Evolutionary conservation across 2,888 invertebrate species (phyloP).

Genomic region (Brenthis daphne): DNA sequence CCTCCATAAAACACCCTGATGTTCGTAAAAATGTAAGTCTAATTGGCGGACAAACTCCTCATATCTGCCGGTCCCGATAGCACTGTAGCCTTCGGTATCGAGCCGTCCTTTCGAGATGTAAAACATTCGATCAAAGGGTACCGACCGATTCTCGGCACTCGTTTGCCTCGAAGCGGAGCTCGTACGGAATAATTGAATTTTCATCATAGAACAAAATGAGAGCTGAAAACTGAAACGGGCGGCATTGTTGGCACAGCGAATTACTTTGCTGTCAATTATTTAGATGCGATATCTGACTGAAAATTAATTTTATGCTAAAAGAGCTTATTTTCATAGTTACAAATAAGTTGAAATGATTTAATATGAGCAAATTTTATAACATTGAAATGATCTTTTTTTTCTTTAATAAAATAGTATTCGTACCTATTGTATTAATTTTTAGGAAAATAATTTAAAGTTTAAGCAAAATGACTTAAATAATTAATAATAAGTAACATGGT

Average conservation of each 20-base stretch:
- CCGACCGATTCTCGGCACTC: constrained; percentile 61
- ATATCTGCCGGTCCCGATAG: constrained; percentile 69
- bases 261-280: constrained; percentile 79
- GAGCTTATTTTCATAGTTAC: constrained; percentile 47
- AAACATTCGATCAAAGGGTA: constrained; percentile 75
- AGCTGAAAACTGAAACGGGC: constrained; percentile 78
- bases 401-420: too few relatives aligned
- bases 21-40: constrained; percentile 81
- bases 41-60: constrained; percentile 77
- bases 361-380: constrained; percentile 34
- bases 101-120: constrained; percentile 54
- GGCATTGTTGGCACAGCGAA: constrained; percentile 77
- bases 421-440: too few relatives aligned
- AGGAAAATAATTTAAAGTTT: too few relatives aligned
- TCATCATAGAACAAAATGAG: constrained; percentile 80
- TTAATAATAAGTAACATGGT: too few relatives aligned
- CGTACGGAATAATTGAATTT: constrained; percentile 81
- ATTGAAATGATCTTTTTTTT: too few relatives aligned
- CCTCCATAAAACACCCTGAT: constrained; percentile 80
- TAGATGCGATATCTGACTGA: constrained; percentile 66
- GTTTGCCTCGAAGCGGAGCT: constrained; percentile 62
- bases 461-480: too few relatives aligned
- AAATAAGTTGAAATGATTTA: constrained; percentile 39
- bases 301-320: constrained; percentile 63
- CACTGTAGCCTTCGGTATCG: constrained; percentile 52